These are phyloP conservation scores for Rousettus leschenaultii DNA, from an alignment of 2,113 vertebrate species.

Conservation along the genomic window DNA sequence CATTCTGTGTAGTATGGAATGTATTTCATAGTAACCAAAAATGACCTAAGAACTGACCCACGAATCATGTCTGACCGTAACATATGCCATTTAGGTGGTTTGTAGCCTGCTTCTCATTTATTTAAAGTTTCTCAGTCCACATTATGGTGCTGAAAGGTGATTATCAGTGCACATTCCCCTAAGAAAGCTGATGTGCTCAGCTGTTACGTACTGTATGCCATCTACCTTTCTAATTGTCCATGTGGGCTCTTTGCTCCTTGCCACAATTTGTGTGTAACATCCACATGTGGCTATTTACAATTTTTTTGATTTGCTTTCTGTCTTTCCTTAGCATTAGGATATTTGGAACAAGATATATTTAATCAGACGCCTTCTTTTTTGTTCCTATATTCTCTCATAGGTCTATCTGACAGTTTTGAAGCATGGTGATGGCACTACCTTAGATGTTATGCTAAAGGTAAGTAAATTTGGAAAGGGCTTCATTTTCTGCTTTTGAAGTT, in stretches of 20 bases:
- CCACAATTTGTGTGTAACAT: background rate
- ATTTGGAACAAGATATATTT: background rate
- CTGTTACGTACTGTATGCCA: accelerated
- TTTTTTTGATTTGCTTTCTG: background rate
- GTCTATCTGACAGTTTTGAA: constrained; percentile 98
- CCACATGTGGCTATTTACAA: background rate
- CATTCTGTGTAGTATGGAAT: background rate
- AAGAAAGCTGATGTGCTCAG: background rate
- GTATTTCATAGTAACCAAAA: background rate
- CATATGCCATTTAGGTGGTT: background rate
- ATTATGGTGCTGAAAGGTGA: background rate
- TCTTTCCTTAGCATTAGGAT: background rate
- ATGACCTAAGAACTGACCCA: background rate
- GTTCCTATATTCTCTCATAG: constrained; percentile 74
- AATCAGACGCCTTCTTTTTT: constrained; percentile 1
- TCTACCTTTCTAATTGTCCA: background rate
- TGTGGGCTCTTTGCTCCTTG: background rate
- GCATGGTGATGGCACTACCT: constrained; percentile 91
- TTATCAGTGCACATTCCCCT: background rate
- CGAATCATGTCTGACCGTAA: background rate
- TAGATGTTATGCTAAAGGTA: constrained; percentile 99
- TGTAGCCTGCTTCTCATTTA: background rate
- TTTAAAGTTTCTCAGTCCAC: background rate
- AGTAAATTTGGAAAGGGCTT: constrained; percentile 35
- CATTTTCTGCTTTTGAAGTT: constrained; percentile 1